These are phyloP conservation scores for Caenorhabditis doughertyi DNA, from an alignment of 2,888 invertebrate species.

Conservation along the genomic window DNA sequence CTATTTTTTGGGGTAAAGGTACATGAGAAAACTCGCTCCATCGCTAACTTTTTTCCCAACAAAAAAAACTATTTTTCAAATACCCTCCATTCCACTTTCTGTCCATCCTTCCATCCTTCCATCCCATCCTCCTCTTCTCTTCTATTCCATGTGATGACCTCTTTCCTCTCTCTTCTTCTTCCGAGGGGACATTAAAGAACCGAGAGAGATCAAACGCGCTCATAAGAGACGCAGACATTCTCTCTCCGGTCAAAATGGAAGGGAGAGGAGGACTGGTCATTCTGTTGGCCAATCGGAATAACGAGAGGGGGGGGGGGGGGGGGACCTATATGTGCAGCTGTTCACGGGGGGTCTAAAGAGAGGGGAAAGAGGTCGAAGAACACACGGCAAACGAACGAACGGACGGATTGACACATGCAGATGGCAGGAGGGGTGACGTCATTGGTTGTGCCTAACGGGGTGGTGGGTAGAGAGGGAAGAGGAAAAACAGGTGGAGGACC, in stretches of 20 bases:
- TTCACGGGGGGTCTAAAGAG: background rate
- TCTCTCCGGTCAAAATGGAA: slow-evolving; percentile 17
- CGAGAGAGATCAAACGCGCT: background rate
- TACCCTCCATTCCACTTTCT: background rate
- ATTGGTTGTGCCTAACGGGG: too few relatives aligned
- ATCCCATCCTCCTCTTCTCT: background rate
- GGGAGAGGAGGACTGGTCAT: background rate
- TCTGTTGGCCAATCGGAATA: background rate
- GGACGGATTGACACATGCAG: background rate
- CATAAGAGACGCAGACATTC: background rate
- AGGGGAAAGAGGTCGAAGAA: background rate
- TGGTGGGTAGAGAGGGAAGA: too few relatives aligned
- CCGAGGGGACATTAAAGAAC: background rate
- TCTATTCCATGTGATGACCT: slow-evolving; percentile 30
- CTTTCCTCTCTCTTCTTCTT: background rate
- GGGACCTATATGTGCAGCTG: slow-evolving; percentile 15
- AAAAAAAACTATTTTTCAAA: background rate
- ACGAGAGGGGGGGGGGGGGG: background rate
- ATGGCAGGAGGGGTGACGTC: too few relatives aligned
- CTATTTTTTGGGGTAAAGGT: too few relatives aligned
- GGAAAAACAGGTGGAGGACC: too few relatives aligned
- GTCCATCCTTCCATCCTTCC: background rate
- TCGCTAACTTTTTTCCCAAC: background rate
- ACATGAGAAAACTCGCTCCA: too few relatives aligned
- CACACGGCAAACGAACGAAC: background rate